Conservation (phyloP, 2,888 invertebrate species). For the Leptopilina syphax region DNA sequence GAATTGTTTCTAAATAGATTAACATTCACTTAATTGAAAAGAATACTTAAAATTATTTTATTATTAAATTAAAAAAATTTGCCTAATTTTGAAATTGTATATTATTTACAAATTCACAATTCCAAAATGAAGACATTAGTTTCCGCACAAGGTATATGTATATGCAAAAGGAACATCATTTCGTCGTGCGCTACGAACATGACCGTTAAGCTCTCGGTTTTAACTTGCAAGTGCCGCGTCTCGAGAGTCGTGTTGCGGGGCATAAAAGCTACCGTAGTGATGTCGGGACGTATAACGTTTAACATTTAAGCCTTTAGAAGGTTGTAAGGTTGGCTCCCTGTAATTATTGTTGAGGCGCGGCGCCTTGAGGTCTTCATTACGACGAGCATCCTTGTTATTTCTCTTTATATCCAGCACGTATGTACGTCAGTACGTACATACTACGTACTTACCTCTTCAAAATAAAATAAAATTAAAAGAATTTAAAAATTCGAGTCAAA, state of each 20-base stretch:
- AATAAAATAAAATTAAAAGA: conserved; percentile 54
- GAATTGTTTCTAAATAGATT: too few relatives aligned
- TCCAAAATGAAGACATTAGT: conserved; percentile 32
- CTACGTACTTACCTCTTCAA: conserved; percentile 51
- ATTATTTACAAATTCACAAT: background rate
- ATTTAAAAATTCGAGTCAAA: conserved; percentile 18
- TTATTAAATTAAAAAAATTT: too few relatives aligned
- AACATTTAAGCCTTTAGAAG: conserved; percentile 77
- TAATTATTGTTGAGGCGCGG: conserved; percentile 77
- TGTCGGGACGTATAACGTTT: conserved; percentile 72
- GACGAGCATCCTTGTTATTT: conserved; percentile 75
- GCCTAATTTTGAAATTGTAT: too few relatives aligned
- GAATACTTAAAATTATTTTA: too few relatives aligned
- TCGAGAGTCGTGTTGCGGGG: conserved; percentile 61
- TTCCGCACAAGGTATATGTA: background rate
- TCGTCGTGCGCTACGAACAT: conserved; percentile 49
- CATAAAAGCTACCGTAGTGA: conserved; percentile 74
- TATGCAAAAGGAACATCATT: conserved; percentile 1
- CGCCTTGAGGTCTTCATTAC: conserved; percentile 77
- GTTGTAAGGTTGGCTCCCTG: conserved; percentile 76
- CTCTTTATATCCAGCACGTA: conserved; percentile 67
- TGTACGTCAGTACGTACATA: conserved; percentile 61
- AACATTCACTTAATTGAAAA: too few relatives aligned
- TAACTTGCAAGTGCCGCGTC: conserved; percentile 52
- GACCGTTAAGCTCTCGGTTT: conserved; percentile 55